Conservation (phyloP, 2,888 invertebrate species). For the Chaitophorus viminalis region DNA sequence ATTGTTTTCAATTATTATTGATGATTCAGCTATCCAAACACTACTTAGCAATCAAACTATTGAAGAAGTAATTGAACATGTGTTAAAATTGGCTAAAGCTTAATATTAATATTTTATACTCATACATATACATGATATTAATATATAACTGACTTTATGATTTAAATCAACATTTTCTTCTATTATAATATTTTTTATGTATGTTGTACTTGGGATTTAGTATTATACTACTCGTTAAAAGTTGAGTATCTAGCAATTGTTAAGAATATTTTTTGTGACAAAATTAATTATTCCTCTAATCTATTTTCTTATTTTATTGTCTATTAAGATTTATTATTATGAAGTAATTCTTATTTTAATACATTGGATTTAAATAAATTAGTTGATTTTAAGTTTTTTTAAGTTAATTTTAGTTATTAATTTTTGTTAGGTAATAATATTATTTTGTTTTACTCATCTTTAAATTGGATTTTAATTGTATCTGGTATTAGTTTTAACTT, state of each 20-base stretch:
- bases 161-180: neutral
- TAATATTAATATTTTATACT: conserved; percentile 56
- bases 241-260: neutral
- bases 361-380: neutral
- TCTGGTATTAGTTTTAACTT: too few species aligned
- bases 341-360: neutral
- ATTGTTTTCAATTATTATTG: conserved; percentile 84
- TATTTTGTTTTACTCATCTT: neutral
- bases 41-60: conserved; percentile 86
- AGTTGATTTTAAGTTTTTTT: neutral
- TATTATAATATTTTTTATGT: neutral
- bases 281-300: too few species aligned
- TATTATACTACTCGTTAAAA: neutral
- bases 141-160: neutral
- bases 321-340: neutral
- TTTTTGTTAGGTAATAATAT: neutral
- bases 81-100: conserved; percentile 74
- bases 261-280: neutral
- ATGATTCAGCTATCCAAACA: conserved; percentile 82
- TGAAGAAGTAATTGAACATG: conserved; percentile 86
- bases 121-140: too few species aligned
- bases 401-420: neutral
- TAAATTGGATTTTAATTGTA: neutral
- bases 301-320: too few species aligned
- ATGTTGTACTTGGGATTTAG: neutral